These are phyloP conservation scores for Gymnorhina tibicen DNA, from an alignment of 2,113 vertebrate genomes.

Conservation along the genomic window DNA sequence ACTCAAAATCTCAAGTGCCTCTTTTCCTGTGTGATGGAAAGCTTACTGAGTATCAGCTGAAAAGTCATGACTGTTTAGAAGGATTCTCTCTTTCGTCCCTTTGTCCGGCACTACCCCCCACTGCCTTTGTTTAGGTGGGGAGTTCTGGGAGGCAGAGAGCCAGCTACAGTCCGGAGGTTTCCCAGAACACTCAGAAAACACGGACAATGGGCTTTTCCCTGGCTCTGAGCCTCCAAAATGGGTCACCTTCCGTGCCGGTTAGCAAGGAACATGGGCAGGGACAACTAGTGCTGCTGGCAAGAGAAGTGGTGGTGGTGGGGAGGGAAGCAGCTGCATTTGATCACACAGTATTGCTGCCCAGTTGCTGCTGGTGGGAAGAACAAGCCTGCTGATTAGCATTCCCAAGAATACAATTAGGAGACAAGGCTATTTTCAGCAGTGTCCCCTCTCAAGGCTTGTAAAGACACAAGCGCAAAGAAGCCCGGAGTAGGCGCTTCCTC, in stretches of 20 bases:
- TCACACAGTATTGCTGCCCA: not conserved
- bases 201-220: not conserved
- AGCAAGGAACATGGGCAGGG: not conserved
- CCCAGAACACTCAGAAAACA: not conserved
- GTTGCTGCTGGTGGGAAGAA: slow-evolving; percentile 27
- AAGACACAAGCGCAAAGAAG: slow-evolving; percentile 35
- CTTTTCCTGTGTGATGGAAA: slow-evolving; percentile 19
- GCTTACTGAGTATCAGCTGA: not conserved
- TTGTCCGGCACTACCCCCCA: not conserved
- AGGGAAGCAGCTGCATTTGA: not conserved
- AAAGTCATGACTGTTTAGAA: not conserved
- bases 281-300: not conserved
- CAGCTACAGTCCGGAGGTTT: not conserved
- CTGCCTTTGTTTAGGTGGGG: not conserved
- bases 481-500: slow-evolving; percentile 6
- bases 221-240: not conserved
- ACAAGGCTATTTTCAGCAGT: slow-evolving; percentile 28
- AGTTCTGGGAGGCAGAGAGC: not conserved
- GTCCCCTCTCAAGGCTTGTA: slow-evolving; percentile 24
- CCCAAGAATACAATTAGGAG: slow-evolving; percentile 44
- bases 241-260: not conserved
- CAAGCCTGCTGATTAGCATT: slow-evolving; percentile 5
- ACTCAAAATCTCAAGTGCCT: slow-evolving; percentile 56
- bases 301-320: not conserved
- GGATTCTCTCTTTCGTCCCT: not conserved